Evolutionary conservation across 2,888 invertebrate genomes (phyloP), one percentile per base, ranked within the genome.

Genomic region (Malachius bipustulatus): DNA sequence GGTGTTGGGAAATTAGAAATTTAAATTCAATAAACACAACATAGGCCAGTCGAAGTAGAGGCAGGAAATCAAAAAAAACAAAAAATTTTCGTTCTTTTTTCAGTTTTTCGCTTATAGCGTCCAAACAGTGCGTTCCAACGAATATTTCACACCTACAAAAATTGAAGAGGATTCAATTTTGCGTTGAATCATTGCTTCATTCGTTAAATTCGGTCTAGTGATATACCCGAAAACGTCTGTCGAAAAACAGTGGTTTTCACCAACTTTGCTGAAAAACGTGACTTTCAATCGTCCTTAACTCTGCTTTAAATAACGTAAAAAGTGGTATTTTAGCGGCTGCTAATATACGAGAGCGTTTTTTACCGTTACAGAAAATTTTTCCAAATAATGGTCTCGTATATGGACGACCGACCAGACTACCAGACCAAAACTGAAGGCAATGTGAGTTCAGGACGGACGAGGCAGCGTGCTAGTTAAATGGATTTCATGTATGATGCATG

Each of bases 31-130:
- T n/a, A n/a, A n/a, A n/a, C n/a, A n/a, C n/a, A n/a, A n/a, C n/a
- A n/a, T n/a, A n/a, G n/a, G n/a, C n/a, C n/a, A n/a, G n/a, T n/a
- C n/a, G n/a, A n/a, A n/a, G n/a, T n/a, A n/a, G 24, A 19, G 24
- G 6, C 24, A 19, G 24, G 24, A 19, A 19, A n/a, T 19, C n/a
- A 19, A 19, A 19, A 19, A 19, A 19, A 19, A 6, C 24, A n/a
- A 6, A n/a, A 19, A 19, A 19, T 19, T 19, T 19, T 19, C 6
- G 6, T 6, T 8, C 24, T 19, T 19, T n/a, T 19, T 19, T 19
- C n/a, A 19, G n/a, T 19, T 19, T 19, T 19, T 19, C n/a, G 24
- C 24, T n/a, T 19, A 19, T 19, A 19, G 24, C 24, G 6, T n/a
- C 24, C 6, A 19, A 19, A 19, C 24, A 8, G n/a, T 19, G 24